phyloP scores from a whole-genome alignment of 1,140 invertebrate species.

The Araneus ventricosus region DNA sequence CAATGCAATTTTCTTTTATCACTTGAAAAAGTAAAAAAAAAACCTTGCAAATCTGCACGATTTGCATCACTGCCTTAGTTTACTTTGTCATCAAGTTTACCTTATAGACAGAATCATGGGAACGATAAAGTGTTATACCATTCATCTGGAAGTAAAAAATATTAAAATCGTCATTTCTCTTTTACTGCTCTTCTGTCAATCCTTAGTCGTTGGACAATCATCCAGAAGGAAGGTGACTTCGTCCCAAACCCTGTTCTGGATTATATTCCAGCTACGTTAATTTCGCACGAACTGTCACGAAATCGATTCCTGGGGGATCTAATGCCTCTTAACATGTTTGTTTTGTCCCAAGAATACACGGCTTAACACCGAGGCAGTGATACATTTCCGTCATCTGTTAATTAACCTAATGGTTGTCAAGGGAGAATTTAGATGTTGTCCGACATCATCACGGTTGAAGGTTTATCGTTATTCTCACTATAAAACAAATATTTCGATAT shows the following conservation, averaged over 20 bases:
- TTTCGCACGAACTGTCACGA: background rate
- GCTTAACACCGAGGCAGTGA: background rate
- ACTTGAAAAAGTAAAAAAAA: too few species aligned
- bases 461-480: too few species aligned
- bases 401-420: background rate
- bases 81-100: too few species aligned
- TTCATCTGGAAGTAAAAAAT: too few species aligned
- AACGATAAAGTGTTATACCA: too few species aligned
- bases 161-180: background rate
- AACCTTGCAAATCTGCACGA: too few species aligned
- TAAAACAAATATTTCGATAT: too few species aligned
- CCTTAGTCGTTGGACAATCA: background rate
- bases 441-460: too few species aligned
- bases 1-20: too few species aligned
- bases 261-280: background rate
- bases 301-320: background rate
- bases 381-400: background rate
- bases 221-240: background rate
- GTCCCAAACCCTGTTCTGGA: background rate
- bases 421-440: too few species aligned
- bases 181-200: background rate
- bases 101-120: too few species aligned
- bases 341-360: background rate
- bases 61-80: too few species aligned
- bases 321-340: background rate